Evolutionary conservation across 2,797 vertebrate species (phyloP).

Genomic region (Phrynocephalus guinanensis): DNA sequence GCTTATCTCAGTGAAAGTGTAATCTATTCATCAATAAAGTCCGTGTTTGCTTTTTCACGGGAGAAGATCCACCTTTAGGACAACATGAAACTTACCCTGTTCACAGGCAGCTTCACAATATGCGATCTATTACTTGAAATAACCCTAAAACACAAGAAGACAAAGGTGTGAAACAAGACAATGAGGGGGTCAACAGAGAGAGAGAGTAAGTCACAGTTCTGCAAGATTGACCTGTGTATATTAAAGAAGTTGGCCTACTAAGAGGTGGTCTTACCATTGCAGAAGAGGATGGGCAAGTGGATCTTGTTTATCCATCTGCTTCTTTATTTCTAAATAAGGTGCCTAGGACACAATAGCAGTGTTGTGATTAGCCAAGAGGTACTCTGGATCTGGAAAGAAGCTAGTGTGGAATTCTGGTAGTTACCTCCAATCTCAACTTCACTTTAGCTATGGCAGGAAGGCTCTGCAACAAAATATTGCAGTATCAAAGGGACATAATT

Average conservation of each 20-base stretch:
- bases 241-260: not conserved
- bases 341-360: conserved; percentile 79
- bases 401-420: not conserved
- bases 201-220: not conserved
- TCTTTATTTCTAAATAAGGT: conserved; percentile 93
- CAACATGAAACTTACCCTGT: conserved; percentile 83
- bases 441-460: not conserved
- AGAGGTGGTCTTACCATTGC: conserved; percentile 82
- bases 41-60: not conserved
- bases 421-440: not conserved
- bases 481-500: not conserved
- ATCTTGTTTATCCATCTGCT: conserved; percentile 93
- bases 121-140: conserved; percentile 94
- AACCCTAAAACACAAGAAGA: conserved; percentile 83
- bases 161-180: conserved; percentile 41
- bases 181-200: not conserved
- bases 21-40: not conserved
- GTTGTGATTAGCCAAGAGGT: not conserved
- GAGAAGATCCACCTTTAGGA: not conserved
- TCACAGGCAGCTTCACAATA: conserved; percentile 91
- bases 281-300: conserved; percentile 89
- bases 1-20: not conserved
- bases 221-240: not conserved
- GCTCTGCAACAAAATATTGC: too few species aligned
- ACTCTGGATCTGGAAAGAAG: not conserved